Evolutionary conservation across 2,888 invertebrate genomes (phyloP), one percentile per base, ranked within the genome.

Genomic region (Melanargia galathea): DNA sequence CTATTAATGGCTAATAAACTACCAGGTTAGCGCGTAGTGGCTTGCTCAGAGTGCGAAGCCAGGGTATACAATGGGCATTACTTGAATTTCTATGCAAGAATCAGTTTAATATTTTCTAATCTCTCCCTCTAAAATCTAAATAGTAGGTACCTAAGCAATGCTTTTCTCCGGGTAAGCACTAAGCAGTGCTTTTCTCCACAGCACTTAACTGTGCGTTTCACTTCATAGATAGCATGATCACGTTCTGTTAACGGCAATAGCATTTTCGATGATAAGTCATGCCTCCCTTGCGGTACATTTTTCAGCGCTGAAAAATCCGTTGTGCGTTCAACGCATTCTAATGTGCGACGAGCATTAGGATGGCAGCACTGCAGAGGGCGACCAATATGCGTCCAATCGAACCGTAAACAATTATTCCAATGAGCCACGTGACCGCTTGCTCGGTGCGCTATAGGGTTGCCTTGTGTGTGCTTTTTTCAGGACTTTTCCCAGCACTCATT

Each of bases 351-450:
- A 18, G 51, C 51, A 18, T 75, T 78, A 82, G 82, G 83, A 78
- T 83, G 82, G 82, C 82, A 82, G 80, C 76, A 81, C 60, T 58
- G 58, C 71, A 20, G 4, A 18, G 76, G 75, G 77, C 74, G 72
- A 75, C 77, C 75, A 74, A 79, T 78, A 77, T 76, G 74, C 78
- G 67, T 64, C 64, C 79, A 77, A 81, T 79, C 79, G 77, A 79
- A 80, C 78, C 82, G 80, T 85, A 82, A 84, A 83, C 82, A 80
- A 84, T 84, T 79, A 84, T 81, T 80, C 74, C 76, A 81, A 79
- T 71, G 68, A 38, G 78, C 77, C 83, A 84, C 81, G 82, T 82
- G 83, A 84, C 76, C 35, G 16, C 33, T 24, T 35, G 11, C 10
- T 18, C 5, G n/a, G 35, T 20, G 26, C 24, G 20, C 7, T 2